phyloP scores from a whole-genome alignment of 2,113 vertebrate genomes.

The Meles meles region DNA sequence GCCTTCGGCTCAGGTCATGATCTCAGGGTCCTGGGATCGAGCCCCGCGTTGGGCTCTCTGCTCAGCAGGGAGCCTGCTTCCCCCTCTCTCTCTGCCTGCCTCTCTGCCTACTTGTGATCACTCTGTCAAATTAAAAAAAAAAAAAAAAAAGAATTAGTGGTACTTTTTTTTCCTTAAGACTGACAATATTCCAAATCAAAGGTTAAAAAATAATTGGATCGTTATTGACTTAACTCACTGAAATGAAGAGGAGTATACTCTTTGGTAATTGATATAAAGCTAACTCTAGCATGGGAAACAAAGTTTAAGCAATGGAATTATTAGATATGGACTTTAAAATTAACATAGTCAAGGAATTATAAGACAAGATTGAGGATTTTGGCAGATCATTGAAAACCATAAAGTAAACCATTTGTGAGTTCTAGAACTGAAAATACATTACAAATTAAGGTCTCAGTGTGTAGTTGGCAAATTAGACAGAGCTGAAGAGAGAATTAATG shows the following conservation, averaged over 20 bases:
- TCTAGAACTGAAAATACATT: neutral
- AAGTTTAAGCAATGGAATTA: neutral
- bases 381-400: neutral
- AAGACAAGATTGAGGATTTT: neutral
- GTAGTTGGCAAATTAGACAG: neutral
- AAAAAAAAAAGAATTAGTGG: neutral
- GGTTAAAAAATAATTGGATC: neutral
- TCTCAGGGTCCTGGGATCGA: too few species aligned
- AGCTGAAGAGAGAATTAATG: neutral
- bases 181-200: neutral
- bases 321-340: neutral
- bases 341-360: neutral
- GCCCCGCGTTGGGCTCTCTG: too few species aligned
- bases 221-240: neutral
- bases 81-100: too few species aligned
- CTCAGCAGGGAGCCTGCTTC: too few species aligned
- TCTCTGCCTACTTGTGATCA: too few species aligned
- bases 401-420: neutral
- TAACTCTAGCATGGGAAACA: neutral
- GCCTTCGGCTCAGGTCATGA: too few species aligned
- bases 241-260: neutral
- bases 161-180: neutral
- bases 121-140: too few species aligned
- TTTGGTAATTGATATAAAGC: neutral
- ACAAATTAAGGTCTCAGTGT: neutral